These are phyloP conservation scores for Scaptomyza parva DNA, from an alignment of 2,888 invertebrate genomes.

Conservation along the genomic window DNA sequence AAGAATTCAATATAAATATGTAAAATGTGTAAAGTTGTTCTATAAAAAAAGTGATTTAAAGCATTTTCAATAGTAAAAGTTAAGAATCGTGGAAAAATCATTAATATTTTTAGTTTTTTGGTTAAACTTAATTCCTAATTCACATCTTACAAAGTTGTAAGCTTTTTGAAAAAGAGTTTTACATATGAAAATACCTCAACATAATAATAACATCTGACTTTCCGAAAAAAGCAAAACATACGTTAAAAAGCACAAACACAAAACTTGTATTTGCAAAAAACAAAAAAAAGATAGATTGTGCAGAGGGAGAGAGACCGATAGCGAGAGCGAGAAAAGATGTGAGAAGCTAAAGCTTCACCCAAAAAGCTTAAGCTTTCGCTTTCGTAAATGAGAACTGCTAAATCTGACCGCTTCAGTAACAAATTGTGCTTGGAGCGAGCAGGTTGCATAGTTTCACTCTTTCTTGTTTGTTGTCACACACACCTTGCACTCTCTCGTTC, in stretches of 20 bases:
- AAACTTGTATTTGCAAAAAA: not conserved
- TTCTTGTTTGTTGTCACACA: not conserved
- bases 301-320: not conserved
- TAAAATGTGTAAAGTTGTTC: too few species aligned
- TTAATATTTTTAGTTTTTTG: too few species aligned
- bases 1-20: not conserved
- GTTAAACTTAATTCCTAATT: too few species aligned
- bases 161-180: not conserved
- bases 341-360: constrained; percentile 11
- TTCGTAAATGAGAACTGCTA: not conserved
- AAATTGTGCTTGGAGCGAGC: constrained; percentile 31
- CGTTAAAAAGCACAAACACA: too few species aligned
- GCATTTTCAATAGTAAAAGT: too few species aligned
- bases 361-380: constrained; percentile 28
- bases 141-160: not conserved
- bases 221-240: too few species aligned
- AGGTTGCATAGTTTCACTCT: not conserved
- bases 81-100: too few species aligned
- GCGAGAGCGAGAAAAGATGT: not conserved
- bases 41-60: too few species aligned
- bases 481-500: too few species aligned
- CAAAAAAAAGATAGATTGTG: too few species aligned
- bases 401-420: constrained; percentile 13
- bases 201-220: too few species aligned
- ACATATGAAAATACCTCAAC: not conserved